Evolutionary conservation across 2,888 invertebrate genomes (phyloP).

Genomic region (Halocaridina rubra): DNA sequence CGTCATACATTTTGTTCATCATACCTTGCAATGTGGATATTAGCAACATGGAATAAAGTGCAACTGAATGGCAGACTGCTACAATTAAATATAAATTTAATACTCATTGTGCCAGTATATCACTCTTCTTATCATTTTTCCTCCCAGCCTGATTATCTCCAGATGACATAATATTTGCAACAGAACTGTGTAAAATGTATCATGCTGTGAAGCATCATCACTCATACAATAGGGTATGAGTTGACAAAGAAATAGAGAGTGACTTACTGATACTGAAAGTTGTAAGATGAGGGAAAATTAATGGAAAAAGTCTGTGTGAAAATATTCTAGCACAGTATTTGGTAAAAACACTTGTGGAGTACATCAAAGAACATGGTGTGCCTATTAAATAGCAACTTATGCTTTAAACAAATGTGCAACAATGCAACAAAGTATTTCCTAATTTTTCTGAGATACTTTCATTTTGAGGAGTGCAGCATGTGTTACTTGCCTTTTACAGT

Average conservation of each 20-base stretch:
- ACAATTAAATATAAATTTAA: background rate
- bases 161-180: background rate
- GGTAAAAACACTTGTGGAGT: conserved; percentile 39
- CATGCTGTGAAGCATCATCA: background rate
- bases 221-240: conserved; percentile 8
- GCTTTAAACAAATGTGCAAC: no score
- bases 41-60: no score
- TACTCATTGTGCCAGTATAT: background rate
- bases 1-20: background rate
- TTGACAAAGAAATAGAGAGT: conserved; percentile 45
- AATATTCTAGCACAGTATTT: conserved; percentile 51
- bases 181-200: background rate
- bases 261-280: conserved; percentile 10
- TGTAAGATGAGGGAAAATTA: conserved; percentile 34
- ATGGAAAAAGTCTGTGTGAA: conserved; percentile 42
- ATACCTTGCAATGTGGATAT: background rate
- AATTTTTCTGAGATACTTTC: no score
- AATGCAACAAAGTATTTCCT: no score
- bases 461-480: no score
- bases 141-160: background rate
- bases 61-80: background rate
- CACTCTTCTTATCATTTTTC: background rate
- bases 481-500: no score
- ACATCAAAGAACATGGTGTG: conserved; percentile 36
- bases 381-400: no score